These are phyloP conservation scores for Plagodis pulveraria DNA, from an alignment of 2,888 invertebrate species.

Conservation along the genomic window DNA sequence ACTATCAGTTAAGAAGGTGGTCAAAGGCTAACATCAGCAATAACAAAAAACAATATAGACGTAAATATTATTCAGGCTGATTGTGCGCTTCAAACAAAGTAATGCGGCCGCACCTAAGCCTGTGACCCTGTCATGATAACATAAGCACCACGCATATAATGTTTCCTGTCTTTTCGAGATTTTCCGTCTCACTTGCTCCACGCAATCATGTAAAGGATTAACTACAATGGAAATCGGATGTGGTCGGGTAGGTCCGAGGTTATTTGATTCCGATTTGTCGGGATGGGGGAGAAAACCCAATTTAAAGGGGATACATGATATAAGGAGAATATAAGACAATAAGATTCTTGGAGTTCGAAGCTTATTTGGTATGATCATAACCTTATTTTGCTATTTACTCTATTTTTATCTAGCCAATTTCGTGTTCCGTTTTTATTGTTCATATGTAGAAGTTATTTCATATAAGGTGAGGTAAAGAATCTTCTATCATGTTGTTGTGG, in stretches of 20 bases:
- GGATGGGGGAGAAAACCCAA: constrained; percentile 38
- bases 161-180: constrained; percentile 10
- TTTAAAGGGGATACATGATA: constrained; percentile 34
- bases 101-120: constrained; percentile 21
- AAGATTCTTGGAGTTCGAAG: constrained; percentile 9
- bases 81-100: too few species aligned
- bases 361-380: constrained; percentile 11
- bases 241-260: constrained; percentile 37
- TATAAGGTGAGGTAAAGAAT: too few species aligned
- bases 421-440: constrained; percentile 1
- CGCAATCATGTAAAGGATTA: constrained; percentile 46
- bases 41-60: too few species aligned
- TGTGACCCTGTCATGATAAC: too few species aligned
- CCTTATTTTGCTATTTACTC: constrained; percentile 5
- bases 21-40: too few species aligned
- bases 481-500: too few species aligned
- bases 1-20: too few species aligned
- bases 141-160: too few species aligned
- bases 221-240: constrained; percentile 45
- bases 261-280: constrained; percentile 41
- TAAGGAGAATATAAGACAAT: constrained; percentile 25
- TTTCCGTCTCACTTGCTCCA: constrained; percentile 47
- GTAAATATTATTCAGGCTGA: too few species aligned
- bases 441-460: neutral
- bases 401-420: constrained; percentile 8